Conservation (phyloP, 2,888 invertebrate genomes). For the Enoplolaimus lenunculus region DNA sequence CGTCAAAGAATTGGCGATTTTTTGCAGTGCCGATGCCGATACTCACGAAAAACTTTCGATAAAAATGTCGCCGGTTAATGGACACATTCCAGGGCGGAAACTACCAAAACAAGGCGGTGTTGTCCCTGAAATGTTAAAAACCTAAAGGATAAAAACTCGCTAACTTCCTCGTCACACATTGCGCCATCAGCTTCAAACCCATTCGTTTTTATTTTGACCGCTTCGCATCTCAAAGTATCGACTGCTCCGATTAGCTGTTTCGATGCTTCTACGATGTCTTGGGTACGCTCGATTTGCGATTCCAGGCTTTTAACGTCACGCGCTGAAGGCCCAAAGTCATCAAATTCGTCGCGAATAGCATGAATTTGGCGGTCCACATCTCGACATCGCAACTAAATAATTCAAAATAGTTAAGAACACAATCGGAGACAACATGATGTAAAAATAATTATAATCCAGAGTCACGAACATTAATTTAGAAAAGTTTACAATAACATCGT, state of each 20-base stretch:
- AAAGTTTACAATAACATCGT: no score
- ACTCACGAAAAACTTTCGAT: no score
- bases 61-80: no score
- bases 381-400: conserved; percentile 8
- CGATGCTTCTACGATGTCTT: conserved; percentile 49
- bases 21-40: no score
- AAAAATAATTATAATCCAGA: no score
- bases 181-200: conserved; percentile 20
- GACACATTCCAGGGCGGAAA: no score
- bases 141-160: no score
- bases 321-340: conserved; percentile 67
- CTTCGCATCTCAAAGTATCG: conserved; percentile 54
- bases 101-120: no score
- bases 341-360: conserved; percentile 65
- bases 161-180: conserved; percentile 3
- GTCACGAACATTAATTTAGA: no score
- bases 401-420: neutral
- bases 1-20: no score
- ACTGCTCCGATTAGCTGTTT: conserved; percentile 66
- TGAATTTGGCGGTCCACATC: conserved; percentile 57
- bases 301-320: conserved; percentile 71
- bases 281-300: conserved; percentile 64
- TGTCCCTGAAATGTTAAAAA: no score
- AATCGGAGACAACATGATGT: neutral
- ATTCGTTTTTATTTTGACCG: conserved; percentile 19